These are phyloP conservation scores for Andrena hattorfiana DNA, from an alignment of 2,888 invertebrate species.

Conservation along the genomic window DNA sequence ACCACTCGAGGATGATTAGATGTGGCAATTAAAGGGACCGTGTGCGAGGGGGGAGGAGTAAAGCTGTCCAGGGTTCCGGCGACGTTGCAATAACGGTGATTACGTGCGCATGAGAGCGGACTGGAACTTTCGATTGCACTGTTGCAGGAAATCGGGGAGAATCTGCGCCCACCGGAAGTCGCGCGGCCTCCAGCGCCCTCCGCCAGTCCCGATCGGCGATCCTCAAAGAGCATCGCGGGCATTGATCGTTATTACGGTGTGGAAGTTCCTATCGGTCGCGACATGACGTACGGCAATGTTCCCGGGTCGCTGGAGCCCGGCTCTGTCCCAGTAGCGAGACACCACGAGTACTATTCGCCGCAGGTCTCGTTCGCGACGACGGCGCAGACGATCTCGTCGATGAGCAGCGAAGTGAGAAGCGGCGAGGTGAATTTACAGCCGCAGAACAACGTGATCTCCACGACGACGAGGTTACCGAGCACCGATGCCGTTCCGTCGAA, in stretches of 20 bases:
- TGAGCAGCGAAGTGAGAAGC: not conserved
- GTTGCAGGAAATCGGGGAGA: conserved; percentile 62
- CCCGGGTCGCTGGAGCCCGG: conserved; percentile 26
- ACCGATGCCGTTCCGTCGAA: conserved; percentile 34
- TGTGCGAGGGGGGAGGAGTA: not conserved
- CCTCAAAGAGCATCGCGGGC: conserved; percentile 16
- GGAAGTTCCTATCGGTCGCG: conserved; percentile 56
- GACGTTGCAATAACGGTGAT: conserved; percentile 4
- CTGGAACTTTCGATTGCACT: conserved; percentile 17
- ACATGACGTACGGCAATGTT: conserved; percentile 28
- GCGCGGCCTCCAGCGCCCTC: conserved; percentile 28
- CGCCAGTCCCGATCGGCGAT: conserved; percentile 37
- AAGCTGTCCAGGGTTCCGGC: not conserved
- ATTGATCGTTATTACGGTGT: conserved; percentile 41
- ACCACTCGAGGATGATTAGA: not conserved
- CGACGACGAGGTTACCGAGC: conserved; percentile 23
- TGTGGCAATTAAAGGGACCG: not conserved
- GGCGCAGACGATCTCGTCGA: conserved; percentile 1
- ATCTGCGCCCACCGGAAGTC: conserved; percentile 31
- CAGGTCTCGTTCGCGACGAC: conserved; percentile 33
- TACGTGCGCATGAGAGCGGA: not conserved
- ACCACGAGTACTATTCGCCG: conserved; percentile 50
- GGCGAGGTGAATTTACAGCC: conserved; percentile 36
- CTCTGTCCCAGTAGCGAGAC: conserved; percentile 8
- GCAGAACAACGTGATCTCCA: not conserved